Base-by-base conservation (phyloP, 2,113 vertebrate genomes). In the Ibidorhyncha struthersii region DNA sequence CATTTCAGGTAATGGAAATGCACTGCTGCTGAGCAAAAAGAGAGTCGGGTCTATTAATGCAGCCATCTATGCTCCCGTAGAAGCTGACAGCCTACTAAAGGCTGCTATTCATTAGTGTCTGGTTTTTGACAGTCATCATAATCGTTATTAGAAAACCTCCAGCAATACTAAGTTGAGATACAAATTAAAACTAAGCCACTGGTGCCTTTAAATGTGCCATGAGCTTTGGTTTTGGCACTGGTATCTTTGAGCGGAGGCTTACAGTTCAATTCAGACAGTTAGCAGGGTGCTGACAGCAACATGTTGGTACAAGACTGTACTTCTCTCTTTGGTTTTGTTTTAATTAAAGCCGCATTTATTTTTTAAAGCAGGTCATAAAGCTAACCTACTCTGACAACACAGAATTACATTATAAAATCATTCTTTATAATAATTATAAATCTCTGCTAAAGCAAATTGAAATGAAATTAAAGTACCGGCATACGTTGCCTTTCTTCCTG, bases 221-320 rank as follows among this genome's bases (percentile, higher is more conserved):
- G 40, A 96, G 90, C 90, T 90, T 45, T 77, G 74, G 27, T 91
- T 96, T 95, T 97, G 97, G 97, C 96, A 80, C 74, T 61, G 90
- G 56, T 66, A 47, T 32, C 77, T 82, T 36, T 82, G 95, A 91
- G 90, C 5, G 0, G 83, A 96, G 87, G 91, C 92, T 95, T 90
- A 71, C 94, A 97, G 93, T 95, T 97, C 90, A 90, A 55, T 95
- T 93, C 95, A 95, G 90, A 96, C 90, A 93, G 97, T 94, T 97
- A 97, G 97, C 96, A 97, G 96, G 96, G 96, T 97, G 97, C 97
- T 98, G 97, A 97, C 97, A 97, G 97, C 91, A 96, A 97, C 97
- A 90, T 97, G 97, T 97, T 97, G 90, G 93, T 97, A 97, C 97
- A 98, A 96, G 97, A 97, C 95, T 74, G 30, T 52, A 89, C 94